phyloP scores from a whole-genome alignment of 2,113 vertebrate species.

The Strix aluco region DNA sequence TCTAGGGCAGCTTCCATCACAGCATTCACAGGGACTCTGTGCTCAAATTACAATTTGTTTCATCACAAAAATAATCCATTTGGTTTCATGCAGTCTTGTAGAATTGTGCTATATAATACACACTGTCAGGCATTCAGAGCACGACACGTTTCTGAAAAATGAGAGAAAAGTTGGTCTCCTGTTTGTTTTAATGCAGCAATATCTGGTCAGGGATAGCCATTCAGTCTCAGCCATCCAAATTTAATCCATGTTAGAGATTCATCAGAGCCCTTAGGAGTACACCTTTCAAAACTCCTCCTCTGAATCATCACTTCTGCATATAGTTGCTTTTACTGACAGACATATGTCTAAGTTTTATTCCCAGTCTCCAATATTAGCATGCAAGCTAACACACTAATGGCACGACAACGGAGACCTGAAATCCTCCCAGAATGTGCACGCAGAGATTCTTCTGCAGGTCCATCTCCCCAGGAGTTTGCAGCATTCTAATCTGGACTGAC shows the following conservation, averaged over 20 bases:
- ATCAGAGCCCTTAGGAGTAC: neutral
- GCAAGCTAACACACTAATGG: neutral
- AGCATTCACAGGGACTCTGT: neutral
- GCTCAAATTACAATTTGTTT: neutral
- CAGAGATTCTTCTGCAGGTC: neutral
- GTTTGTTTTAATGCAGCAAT: neutral
- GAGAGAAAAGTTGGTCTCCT: neutral
- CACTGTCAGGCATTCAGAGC: neutral
- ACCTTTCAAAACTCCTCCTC: neutral
- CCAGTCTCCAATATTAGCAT: neutral
- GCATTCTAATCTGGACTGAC: neutral
- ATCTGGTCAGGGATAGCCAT: neutral
- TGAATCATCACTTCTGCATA: neutral
- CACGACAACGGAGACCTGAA: neutral
- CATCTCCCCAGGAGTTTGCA: neutral
- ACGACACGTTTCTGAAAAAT: neutral
- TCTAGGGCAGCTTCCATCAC: neutral
- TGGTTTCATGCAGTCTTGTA: neutral
- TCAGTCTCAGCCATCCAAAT: neutral
- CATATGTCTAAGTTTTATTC: neutral
- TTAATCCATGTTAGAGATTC: neutral
- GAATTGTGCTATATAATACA: neutral
- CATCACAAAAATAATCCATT: neutral
- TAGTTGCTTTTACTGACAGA: neutral
- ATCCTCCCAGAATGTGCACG: neutral